Evolutionary conservation across 2,888 invertebrate species (phyloP), one percentile per base, ranked within the genome.

Genomic region (Oscheius sp.): DNA sequence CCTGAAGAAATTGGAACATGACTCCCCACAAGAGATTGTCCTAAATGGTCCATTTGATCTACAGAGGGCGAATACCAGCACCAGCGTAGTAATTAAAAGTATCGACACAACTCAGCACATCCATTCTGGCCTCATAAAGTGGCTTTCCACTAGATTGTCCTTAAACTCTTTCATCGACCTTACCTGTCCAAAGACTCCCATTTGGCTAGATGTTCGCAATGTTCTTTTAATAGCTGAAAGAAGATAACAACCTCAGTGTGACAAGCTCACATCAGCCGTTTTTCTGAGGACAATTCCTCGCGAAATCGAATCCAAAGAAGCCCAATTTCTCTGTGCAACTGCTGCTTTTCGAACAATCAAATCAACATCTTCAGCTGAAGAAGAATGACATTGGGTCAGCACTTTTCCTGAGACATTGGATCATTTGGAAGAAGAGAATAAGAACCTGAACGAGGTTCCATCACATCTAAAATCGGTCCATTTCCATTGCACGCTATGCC

Each of bases 51-150:
- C 10, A 31, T 33, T 53, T 37, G 17, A 3, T 25, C 3, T n/a
- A 20, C 12, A 29, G 3, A 64, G 17, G 12, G 20, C 10, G 6
- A 15, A 64, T 42, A 69, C 73, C 74, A 23, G 74, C 64, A 46
- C 89, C 89, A 20, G 88, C 90, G 82, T 88, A 90, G 82, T 88
- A 90, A 37, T 89, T 88, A 57, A 90, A 86, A 0, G 88, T 87
- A 76, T 90, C 90, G 2, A 90, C 89, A 86, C 90, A 89, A 8
- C 89, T 89, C 42, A 87, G 79, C 17, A 90, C 88, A 80, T 90
- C 90, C 50, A 86, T 81, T 34, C 88, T 83, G 3, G 90, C 89
- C 82, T 90, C 90, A 87, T 88, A 89, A 20, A 90, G 88, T 1
- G 90, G 89, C 80, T 90, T 90, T 1, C 90, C 90, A 63, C 88